Evolutionary conservation across 2,888 invertebrate species (phyloP), one percentile per base, ranked within the genome.

Genomic region (Cheilosia pagana): DNA sequence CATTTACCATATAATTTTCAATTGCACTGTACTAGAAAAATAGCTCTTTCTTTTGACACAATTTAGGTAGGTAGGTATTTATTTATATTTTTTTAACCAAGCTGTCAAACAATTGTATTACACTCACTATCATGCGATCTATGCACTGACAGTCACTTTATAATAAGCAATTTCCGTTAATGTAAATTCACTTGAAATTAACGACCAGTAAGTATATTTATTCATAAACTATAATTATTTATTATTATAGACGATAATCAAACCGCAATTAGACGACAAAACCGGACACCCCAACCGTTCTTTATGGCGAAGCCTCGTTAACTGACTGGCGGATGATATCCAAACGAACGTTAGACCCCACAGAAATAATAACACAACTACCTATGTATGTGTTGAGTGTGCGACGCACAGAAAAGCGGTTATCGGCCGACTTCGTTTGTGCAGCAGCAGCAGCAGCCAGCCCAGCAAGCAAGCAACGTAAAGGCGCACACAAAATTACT

Each of bases 291-390:
- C 85, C 81, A 85, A 76, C 85, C 85, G 85, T 85, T 62, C 75
- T 71, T 85, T 76, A 81, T 85, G 85, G 71, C 81, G 81, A 85
- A 81, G 76, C 71, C 85, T 85, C 85, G 81, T 85, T 71, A 85
- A 85, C 85, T 85, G 85, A 85, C 85, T 85, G 65, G 59, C 81
- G 28, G 85, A 85, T 76, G 67, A 85, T 85, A 71, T 67, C 67
- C 71, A 70, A 85, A 85, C 81, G 75, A 76, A 59, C 85, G 75
- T 76, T 81, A 85, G 85, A 85, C 85, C 81, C 85, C 85, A 85
- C 81, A 81, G 81, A 85, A 82, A 85, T 81, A 85, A 85, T 81
- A 81, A 81, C 79, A 85, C n/a, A n/a, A n/a, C n/a, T n/a, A n/a
- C 57, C 53, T 63, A 41, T 57, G 41, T 67, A 14, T 21, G 55